Conservation (phyloP, 2,888 invertebrate species). For the Lycocerus yunnanus region DNA sequence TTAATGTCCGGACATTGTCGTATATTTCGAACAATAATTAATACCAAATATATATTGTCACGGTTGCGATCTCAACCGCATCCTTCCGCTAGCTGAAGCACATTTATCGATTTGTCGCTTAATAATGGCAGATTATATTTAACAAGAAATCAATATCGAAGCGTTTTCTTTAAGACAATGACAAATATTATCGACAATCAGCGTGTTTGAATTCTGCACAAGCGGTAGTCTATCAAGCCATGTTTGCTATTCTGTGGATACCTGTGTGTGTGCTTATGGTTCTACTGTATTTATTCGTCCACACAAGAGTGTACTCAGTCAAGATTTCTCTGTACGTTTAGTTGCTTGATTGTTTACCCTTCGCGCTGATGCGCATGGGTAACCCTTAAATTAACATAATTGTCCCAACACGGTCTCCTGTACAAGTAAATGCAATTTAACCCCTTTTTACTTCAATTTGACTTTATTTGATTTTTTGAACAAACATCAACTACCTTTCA, state of each 20-base stretch:
- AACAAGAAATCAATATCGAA: not conserved
- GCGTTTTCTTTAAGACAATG: not conserved
- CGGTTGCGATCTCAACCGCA: constrained; percentile 40
- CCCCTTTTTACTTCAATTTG: constrained; percentile 11
- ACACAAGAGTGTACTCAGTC: constrained; percentile 27
- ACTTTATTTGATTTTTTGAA: constrained; percentile 15
- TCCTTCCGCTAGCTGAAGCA: constrained; percentile 41
- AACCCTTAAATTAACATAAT: constrained; percentile 27
- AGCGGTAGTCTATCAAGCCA: constrained; percentile 11
- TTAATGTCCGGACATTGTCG: constrained; percentile 37
- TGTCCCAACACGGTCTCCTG: constrained; percentile 16
- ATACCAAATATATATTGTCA: constrained; percentile 39
- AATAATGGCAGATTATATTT: constrained; percentile 8
- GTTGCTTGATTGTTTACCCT: constrained; percentile 28
- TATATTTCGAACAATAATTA: constrained; percentile 40
- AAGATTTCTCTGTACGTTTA: constrained; percentile 22
- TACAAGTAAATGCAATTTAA: constrained; percentile 20
- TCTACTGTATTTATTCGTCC: constrained; percentile 28
- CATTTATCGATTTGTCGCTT: constrained; percentile 36
- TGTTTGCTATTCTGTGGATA: constrained; percentile 25
- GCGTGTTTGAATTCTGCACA: not conserved
- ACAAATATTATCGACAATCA: not conserved
- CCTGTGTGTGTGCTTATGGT: constrained; percentile 23
- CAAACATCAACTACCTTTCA: not conserved
- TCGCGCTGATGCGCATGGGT: constrained; percentile 25